Evolutionary conservation across 2,797 vertebrate genomes (phyloP).

Genomic region (Melanotaenia boesemani): DNA sequence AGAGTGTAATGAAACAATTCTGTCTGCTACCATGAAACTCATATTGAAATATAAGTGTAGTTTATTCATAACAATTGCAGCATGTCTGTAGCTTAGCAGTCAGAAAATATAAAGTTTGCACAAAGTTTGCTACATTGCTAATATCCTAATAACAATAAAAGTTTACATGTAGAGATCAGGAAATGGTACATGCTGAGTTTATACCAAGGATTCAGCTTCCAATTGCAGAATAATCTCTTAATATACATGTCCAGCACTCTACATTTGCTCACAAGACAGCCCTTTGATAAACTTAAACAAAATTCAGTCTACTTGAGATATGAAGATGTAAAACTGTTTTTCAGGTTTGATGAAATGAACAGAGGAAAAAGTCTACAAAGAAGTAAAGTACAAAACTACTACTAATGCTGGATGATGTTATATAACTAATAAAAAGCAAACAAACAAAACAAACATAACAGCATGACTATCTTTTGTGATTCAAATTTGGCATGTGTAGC

Average conservation of each 20-base stretch:
- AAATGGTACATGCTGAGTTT: background rate
- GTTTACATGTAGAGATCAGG: background rate
- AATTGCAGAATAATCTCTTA: background rate
- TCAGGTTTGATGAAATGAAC: constrained; percentile 51
- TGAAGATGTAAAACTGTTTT: constrained; percentile 55
- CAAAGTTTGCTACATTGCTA: background rate
- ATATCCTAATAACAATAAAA: background rate
- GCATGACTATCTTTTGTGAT: constrained; percentile 47
- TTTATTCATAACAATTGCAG: background rate
- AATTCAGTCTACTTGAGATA: constrained; percentile 15
- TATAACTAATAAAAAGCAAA: constrained; percentile 23
- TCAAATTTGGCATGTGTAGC: constrained; percentile 39
- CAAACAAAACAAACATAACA: constrained; percentile 7
- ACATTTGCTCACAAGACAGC: background rate
- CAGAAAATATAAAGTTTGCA: background rate
- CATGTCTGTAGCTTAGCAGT: background rate
- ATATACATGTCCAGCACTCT: background rate
- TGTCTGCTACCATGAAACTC: background rate
- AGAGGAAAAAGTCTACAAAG: constrained; percentile 33
- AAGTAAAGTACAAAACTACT: constrained; percentile 52
- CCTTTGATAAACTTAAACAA: background rate
- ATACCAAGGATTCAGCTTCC: background rate
- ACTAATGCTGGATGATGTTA: constrained; percentile 14
- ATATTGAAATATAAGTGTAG: background rate
- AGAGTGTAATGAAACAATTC: background rate